Conservation (phyloP, 2,888 invertebrate species). For the Pristionchus exspectatus region DNA sequence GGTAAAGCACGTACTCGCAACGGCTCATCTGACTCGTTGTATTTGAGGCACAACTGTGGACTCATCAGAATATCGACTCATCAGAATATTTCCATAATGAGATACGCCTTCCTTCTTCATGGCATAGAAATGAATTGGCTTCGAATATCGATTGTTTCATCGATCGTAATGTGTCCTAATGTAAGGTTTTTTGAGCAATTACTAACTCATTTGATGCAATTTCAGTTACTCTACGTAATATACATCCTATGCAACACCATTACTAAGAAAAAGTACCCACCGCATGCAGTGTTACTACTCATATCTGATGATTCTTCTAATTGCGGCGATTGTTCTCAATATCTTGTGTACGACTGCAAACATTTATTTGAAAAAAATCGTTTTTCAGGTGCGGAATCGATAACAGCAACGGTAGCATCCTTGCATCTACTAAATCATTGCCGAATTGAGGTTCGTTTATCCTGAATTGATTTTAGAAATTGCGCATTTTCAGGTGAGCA, state of each 20-base stretch:
- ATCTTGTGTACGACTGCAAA: not conserved
- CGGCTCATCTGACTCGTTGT: too few species aligned
- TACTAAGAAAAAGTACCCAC: not conserved
- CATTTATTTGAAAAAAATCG: too few species aligned
- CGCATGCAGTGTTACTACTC: slow-evolving; percentile 2
- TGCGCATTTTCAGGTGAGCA: too few species aligned
- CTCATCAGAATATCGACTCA: too few species aligned
- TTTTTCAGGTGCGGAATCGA: not conserved
- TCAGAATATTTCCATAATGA: slow-evolving; percentile 46
- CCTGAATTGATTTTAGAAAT: too few species aligned
- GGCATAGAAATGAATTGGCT: slow-evolving; percentile 27
- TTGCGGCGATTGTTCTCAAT: slow-evolving; percentile 20
- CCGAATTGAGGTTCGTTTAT: not conserved
- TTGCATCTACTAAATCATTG: not conserved
- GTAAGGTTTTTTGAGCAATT: not conserved
- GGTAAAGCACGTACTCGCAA: too few species aligned
- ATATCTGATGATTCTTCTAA: slow-evolving; percentile 36
- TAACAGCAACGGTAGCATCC: not conserved
- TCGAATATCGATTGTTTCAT: not conserved
- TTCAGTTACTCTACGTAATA: not conserved
- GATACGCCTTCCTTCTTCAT: slow-evolving; percentile 30
- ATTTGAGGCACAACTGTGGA: too few species aligned
- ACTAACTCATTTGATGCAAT: too few species aligned
- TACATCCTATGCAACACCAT: not conserved
- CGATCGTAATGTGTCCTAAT: slow-evolving; percentile 27